phyloP scores from a whole-genome alignment of 1,140 invertebrate genomes.

The Drosophila neocordata region DNA sequence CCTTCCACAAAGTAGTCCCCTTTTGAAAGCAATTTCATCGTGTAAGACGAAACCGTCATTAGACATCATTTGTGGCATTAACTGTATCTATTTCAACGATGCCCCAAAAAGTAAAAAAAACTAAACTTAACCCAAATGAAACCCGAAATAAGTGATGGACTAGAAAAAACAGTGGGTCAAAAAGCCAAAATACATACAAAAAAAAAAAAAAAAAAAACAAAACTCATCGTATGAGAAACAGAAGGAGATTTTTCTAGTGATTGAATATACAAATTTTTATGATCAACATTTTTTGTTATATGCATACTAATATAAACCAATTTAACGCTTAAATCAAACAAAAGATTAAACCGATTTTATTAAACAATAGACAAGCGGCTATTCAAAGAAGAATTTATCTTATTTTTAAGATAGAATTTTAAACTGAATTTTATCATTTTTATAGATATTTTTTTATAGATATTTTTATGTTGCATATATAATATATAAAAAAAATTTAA shows the following conservation, averaged over 20 bases:
- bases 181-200: not conserved
- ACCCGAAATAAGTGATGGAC: constrained; percentile 34
- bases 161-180: constrained; percentile 29
- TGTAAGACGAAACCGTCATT: constrained; percentile 74
- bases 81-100: constrained; percentile 68
- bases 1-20: not conserved
- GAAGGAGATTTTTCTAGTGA: not conserved
- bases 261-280: too few relatives aligned
- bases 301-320: too few relatives aligned
- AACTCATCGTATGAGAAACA: not conserved
- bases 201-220: not conserved
- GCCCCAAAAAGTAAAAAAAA: constrained; percentile 22
- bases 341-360: too few relatives aligned
- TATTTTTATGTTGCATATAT: too few relatives aligned
- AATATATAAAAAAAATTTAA: too few relatives aligned
- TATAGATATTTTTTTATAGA: too few relatives aligned
- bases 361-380: too few relatives aligned
- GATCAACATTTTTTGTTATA: too few relatives aligned
- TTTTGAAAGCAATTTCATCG: constrained; percentile 43
- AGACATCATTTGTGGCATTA: constrained; percentile 75
- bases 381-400: too few relatives aligned
- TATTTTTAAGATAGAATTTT: too few relatives aligned
- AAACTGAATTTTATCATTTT: too few relatives aligned
- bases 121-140: constrained; percentile 30
- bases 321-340: too few relatives aligned